Evolutionary conservation across 2,113 vertebrate genomes (phyloP), one percentile per base, ranked within the genome.

Genomic region (Carettochelys insculpta): DNA sequence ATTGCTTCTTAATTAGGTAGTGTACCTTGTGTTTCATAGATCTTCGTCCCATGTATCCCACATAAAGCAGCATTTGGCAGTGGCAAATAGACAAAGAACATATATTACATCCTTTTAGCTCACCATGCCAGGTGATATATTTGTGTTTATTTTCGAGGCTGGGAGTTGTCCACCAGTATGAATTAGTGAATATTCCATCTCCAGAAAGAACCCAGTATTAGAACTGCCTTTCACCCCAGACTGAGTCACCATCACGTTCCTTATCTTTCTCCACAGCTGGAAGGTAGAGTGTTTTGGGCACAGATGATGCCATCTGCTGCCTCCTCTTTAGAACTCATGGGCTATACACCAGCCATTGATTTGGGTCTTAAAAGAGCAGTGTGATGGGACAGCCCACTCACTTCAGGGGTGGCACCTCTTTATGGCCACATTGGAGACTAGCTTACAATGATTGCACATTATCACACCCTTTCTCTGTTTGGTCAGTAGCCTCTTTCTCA

Each of bases 121-220:
- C 83, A 9, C 87, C 85, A 43, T 85, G 95, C 93, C 93, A 96
- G 95, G 87, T 95, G 90, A 93, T 83, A 86, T 93, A 92, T 96
- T 96, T 96, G 80, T 96, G 87, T 89, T 97, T 97, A 87, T 89
- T 95, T 89, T 87, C 77, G 77, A 77, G 27, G 61, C 92, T 91
- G 92, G 90, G 89, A 94, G 87, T 73, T 76, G 87, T 80, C 88
- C 83, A 38, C 95, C 87, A 89, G 90, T 93, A 90, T 93, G 86
- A 48, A 88, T 92, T 94, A 86, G 54, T 61, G 86, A 51, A 86
- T 20, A 1, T 95, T 94, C 84, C 90, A 85, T 86, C 92, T 91
- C 85, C 93, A 96, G 94, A 96, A 94, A 78, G 75, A 20, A 87
- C 5, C 9, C 88, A 95, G 75, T 96, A 93, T 96, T 65, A 17